Conservation (phyloP, 2,113 vertebrate species). For the Onychorhynchus coronatus region DNA sequence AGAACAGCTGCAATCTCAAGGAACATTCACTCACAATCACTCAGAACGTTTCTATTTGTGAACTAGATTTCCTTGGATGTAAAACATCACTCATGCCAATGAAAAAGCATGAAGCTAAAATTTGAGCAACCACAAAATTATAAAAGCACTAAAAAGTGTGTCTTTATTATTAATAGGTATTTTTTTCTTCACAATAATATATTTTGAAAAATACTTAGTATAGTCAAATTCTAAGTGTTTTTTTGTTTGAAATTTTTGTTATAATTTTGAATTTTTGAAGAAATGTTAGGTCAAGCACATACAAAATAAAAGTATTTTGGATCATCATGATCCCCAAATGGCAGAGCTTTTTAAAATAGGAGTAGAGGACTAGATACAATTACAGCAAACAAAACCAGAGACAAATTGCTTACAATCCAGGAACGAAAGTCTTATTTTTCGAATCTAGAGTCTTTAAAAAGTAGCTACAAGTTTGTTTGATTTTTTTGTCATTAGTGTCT, state of each 20-base stretch:
- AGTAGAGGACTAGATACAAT: neutral
- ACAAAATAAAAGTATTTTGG: neutral
- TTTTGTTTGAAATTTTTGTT: neutral
- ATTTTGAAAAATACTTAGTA: neutral
- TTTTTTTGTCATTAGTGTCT: neutral
- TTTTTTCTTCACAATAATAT: neutral
- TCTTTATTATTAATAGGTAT: neutral
- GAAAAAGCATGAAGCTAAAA: neutral
- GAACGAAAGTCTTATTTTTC: neutral
- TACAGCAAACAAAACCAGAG: neutral
- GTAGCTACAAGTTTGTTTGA: neutral
- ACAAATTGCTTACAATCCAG: neutral
- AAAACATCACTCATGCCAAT: neutral
- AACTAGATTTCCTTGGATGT: neutral
- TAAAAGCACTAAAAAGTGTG: neutral
- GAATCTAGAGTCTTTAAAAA: neutral
- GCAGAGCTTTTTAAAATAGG: neutral
- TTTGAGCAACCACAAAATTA: neutral
- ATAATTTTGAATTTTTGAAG: neutral
- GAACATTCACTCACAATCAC: neutral
- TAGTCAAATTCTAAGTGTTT: neutral
- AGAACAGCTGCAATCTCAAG: neutral
- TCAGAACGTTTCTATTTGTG: neutral
- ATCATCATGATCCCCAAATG: neutral
- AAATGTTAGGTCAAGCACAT: neutral